Evolutionary conservation across 2,888 invertebrate genomes (phyloP).

Genomic region (Drosophila sordidapex): DNA sequence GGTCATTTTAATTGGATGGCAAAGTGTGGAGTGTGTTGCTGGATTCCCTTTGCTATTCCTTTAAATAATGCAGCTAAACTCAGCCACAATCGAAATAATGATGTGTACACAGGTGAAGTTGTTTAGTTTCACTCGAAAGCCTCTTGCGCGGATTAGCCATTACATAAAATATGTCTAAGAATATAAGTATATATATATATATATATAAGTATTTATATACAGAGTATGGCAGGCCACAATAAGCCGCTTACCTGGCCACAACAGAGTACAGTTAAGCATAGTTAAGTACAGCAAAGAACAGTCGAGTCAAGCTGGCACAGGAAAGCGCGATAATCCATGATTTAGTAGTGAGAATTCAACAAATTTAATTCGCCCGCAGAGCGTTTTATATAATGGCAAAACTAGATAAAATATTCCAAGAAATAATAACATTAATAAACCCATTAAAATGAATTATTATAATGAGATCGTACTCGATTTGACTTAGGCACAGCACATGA

Average conservation of each 20-base stretch:
- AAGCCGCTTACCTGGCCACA: constrained; percentile 16
- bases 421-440: constrained; percentile 2
- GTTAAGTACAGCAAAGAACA: background rate
- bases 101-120: constrained; percentile 25
- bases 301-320: background rate
- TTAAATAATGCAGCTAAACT: constrained; percentile 23
- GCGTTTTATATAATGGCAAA: background rate
- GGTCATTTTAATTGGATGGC: constrained; percentile 23
- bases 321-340: constrained; percentile 7
- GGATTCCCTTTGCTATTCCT: constrained; percentile 2
- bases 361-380: background rate
- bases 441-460: background rate
- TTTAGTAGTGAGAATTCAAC: background rate
- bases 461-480: constrained; percentile 3
- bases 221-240: too few species aligned
- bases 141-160: background rate
- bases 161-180: background rate
- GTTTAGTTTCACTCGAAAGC: constrained; percentile 2
- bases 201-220: too few species aligned
- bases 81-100: background rate
- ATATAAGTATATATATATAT: background rate
- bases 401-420: background rate
- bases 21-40: constrained; percentile 17
- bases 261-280: background rate
- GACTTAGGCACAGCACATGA: constrained; percentile 27